A percentile compares a stretch with the other conserved stretches of the same genome.
These are phyloP conservation scores for Leuciscus idus DNA, from an alignment of 2,113 vertebrate species.

Conservation along the genomic window DNA sequence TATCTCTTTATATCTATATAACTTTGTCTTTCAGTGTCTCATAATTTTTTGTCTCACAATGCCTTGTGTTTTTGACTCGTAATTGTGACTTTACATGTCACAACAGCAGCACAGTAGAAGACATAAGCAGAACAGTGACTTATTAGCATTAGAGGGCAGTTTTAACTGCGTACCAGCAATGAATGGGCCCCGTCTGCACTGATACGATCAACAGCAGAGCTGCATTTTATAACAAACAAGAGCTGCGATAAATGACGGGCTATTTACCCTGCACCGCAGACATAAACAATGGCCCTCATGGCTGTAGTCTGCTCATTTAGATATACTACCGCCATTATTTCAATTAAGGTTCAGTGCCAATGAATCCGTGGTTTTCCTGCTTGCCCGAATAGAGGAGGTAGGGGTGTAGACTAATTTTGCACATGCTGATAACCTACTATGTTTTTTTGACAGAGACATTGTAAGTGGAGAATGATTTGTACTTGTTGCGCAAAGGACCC, in stretches of 20 bases:
- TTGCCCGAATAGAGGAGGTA: conserved; percentile 57
- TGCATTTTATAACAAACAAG: conserved; percentile 77
- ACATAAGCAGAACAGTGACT: conserved; percentile 29
- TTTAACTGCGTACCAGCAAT: conserved; percentile 47
- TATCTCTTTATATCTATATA: no score
- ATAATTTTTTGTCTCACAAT: no score
- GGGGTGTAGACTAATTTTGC: conserved; percentile 61
- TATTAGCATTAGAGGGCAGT: conserved; percentile 29
- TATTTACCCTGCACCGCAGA: conserved; percentile 73
- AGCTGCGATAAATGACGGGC: conserved; percentile 70
- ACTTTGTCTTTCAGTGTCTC: no score
- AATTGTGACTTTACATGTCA: no score
- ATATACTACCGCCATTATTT: conserved; percentile 74
- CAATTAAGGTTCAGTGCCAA: conserved; percentile 76
- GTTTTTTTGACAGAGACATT: conserved; percentile 49
- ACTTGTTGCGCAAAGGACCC: conserved; percentile 28
- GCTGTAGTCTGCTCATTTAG: conserved; percentile 76
- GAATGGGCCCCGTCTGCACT: conserved; percentile 61
- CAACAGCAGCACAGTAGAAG: not conserved
- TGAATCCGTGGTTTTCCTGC: conserved; percentile 74
- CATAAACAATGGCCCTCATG: conserved; percentile 78
- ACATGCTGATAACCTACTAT: conserved; percentile 42
- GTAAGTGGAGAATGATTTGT: conserved; percentile 28
- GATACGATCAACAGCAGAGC: conserved; percentile 75
- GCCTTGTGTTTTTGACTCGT: no score